Evolutionary conservation across 37 sponge, comb jelly and placozoan species (phyloP), one percentile per base, ranked within the genome.

Genomic region (Halichondria panicea): DNA sequence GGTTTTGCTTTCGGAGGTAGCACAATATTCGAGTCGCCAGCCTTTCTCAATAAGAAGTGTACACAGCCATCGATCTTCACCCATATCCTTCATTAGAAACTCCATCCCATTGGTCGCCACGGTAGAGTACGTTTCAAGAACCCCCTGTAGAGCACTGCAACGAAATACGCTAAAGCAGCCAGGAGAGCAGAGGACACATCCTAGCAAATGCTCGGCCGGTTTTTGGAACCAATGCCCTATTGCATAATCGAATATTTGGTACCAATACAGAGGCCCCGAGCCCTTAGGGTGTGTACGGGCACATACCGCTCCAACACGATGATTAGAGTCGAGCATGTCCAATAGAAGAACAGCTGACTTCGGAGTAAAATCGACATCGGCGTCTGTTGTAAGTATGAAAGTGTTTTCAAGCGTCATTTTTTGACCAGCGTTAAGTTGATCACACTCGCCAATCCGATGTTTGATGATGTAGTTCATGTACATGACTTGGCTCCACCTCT

Each of bases 41-140:
- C 95, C 88, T 19, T 82, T 70, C 72, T 95, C 63, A 19, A 95
- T 76, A 66, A 95, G 59, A n/a, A 95, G 92, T 18, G 95, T 91
- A 56, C 95, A 95, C 34, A 95, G 82, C 95, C 95, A 95, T 32
- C 95, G 82, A 65, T 95, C 95, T 55, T 95, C 95, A 24, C 95
- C 95, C 95, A 95, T 95, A 76, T 95, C 95, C 62, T 95, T 90
- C 45, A 76, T 91, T 13, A 95, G 76, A 79, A 95, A 95, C 62
- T 94, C 95, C 2, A 42, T 24, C n/a, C 85, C 95, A 21, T 37
- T 58, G 6, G 72, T 79, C 43, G 84, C 95, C 2, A 78, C 82
- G 13, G 79, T 46, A 22, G 85, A 75, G 72, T 95, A 95, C 13
- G 57, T 68, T 12, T 81, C 76, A 41, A 95, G 63, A 25, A 84